Percentiles rank a stretch among this genome's conserved stretches.
Conservation (phyloP, 2,797 vertebrate genomes). For the Sphenodon punctatus region DNA sequence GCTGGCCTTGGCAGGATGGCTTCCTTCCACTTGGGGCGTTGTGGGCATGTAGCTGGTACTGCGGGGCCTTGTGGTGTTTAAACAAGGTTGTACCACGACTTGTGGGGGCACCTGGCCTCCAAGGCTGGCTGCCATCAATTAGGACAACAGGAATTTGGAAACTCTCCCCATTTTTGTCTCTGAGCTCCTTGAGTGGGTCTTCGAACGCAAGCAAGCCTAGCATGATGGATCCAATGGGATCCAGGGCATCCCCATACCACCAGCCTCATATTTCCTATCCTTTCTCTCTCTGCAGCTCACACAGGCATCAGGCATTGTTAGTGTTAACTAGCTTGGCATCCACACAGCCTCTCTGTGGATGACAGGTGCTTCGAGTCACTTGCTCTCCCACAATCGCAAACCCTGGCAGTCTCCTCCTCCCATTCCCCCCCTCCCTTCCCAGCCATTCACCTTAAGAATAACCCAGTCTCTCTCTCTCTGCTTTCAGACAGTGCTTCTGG, state of each 20-base stretch:
- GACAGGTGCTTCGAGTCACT: constrained; percentile 38
- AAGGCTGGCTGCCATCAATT: too few relatives aligned
- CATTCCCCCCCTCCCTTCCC: constrained; percentile 27
- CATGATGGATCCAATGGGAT: too few relatives aligned
- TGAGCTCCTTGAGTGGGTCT: not conserved
- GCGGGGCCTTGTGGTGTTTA: too few relatives aligned
- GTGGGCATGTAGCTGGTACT: too few relatives aligned
- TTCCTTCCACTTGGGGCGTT: too few relatives aligned
- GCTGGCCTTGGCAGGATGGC: too few relatives aligned
- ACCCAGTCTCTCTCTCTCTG: constrained; percentile 46
- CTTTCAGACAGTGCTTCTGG: constrained; percentile 50
- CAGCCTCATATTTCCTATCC: too few relatives aligned
- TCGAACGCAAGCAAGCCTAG: not conserved
- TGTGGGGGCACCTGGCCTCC: not conserved
- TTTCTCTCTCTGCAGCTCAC: not conserved
- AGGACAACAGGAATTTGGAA: not conserved
- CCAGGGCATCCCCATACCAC: too few relatives aligned
- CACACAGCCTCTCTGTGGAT: not conserved
- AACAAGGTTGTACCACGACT: too few relatives aligned
- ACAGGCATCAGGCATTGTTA: not conserved
- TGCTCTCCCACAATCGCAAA: constrained; percentile 48
- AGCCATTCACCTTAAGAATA: constrained; percentile 41
- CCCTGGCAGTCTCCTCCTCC: constrained; percentile 64
- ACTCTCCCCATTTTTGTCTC: not conserved
- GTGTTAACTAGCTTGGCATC: not conserved